A percentile compares a stretch with the other conserved stretches of the same genome.
These are phyloP conservation scores for Coracias cyanogaster DNA, from an alignment of 2,797 vertebrate genomes.

Conservation along the genomic window DNA sequence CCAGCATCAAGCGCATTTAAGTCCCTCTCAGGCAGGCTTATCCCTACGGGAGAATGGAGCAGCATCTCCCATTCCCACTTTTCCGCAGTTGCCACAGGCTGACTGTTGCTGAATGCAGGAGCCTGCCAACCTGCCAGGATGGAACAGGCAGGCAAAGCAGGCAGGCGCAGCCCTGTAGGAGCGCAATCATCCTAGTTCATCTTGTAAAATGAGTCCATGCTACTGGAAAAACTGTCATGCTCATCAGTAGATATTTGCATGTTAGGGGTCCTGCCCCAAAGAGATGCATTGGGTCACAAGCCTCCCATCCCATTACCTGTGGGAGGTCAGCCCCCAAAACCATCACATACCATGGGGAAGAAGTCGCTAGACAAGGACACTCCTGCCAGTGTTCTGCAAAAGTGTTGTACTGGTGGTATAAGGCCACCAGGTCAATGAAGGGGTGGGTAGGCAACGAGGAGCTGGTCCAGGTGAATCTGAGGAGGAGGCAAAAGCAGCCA, in stretches of 20 bases:
- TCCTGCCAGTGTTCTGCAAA: neutral
- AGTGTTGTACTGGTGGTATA: neutral
- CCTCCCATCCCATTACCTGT: neutral
- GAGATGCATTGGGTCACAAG: accelerated
- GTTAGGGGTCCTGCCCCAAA: neutral
- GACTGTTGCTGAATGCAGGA: neutral
- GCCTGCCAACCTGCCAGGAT: neutral
- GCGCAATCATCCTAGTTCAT: neutral
- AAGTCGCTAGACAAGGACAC: neutral
- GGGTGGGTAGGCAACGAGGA: neutral
- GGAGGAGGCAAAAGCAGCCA: neutral
- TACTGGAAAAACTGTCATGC: neutral
- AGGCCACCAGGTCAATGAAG: neutral
- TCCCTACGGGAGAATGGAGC: accelerated
- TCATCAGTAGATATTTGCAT: neutral
- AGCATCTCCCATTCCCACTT: neutral
- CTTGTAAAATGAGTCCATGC: neutral
- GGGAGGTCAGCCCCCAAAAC: neutral
- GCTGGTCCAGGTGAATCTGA: neutral
- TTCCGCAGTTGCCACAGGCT: accelerated
- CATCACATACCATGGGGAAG: neutral
- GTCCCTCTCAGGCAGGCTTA: neutral
- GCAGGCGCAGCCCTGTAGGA: neutral
- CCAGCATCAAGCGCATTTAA: neutral
- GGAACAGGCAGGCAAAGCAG: neutral